Percentiles rank a stretch among this genome's conserved stretches.
phyloP scores from a whole-genome alignment of 2,888 invertebrate species.

The Dicranocentrus wangi region DNA sequence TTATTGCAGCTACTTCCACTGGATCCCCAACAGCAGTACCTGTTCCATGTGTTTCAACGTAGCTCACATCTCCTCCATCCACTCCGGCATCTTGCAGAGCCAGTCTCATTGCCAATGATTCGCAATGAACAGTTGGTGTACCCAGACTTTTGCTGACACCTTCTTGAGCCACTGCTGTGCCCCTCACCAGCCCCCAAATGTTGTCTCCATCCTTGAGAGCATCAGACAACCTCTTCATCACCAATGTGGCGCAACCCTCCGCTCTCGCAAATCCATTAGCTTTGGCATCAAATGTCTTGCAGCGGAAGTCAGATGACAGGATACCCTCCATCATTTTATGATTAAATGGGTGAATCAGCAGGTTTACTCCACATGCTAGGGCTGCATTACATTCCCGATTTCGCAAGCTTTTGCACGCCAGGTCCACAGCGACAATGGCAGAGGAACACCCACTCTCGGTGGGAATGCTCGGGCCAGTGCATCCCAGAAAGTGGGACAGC shows the following conservation, averaged over 20 bases:
- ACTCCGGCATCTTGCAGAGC: slow-evolving; percentile 27
- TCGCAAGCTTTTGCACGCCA: slow-evolving; percentile 1
- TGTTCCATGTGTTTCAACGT: slow-evolving; percentile 15
- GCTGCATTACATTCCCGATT: neutral
- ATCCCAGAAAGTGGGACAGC: neutral
- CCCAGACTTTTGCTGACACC: slow-evolving; percentile 74
- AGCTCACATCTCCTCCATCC: too few species aligned
- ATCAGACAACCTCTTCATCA: slow-evolving; percentile 52
- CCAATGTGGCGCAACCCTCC: too few species aligned
- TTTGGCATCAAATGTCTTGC: slow-evolving; percentile 60
- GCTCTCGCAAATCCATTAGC: slow-evolving; percentile 48
- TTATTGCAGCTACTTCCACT: slow-evolving; percentile 36
- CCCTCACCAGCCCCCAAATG: slow-evolving; percentile 72
- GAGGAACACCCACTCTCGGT: slow-evolving; percentile 12
- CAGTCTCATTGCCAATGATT: slow-evolving; percentile 46
- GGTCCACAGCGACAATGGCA: neutral
- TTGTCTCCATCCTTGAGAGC: slow-evolving; percentile 50
- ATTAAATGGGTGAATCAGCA: neutral
- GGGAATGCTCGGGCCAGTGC: slow-evolving; percentile 52
- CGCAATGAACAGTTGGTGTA: slow-evolving; percentile 54
- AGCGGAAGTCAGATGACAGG: slow-evolving; percentile 69
- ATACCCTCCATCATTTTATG: too few species aligned
- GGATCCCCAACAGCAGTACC: slow-evolving; percentile 75
- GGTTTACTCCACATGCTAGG: slow-evolving; percentile 13
- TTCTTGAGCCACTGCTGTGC: slow-evolving; percentile 74